phyloP scores from a whole-genome alignment of 2,888 invertebrate species.

The Dryocosmus kuriphilus region DNA sequence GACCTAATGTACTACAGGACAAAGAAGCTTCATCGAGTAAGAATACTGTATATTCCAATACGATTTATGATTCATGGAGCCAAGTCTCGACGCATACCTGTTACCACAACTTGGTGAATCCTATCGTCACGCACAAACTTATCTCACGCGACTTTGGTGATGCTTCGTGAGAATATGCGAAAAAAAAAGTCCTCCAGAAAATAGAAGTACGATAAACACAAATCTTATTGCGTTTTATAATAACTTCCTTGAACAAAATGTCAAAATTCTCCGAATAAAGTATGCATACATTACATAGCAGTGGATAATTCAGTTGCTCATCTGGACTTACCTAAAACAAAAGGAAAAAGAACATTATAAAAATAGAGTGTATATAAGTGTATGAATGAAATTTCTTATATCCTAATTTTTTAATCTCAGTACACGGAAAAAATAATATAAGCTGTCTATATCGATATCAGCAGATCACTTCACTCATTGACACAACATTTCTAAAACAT shows the following conservation, averaged over 20 bases:
- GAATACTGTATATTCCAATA: conserved; percentile 23
- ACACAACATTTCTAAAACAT: too few relatives aligned
- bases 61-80: conserved; percentile 22
- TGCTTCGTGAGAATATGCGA: conserved; percentile 33
- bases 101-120: conserved; percentile 20
- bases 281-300: not conserved
- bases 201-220: not conserved
- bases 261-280: not conserved
- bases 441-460: too few relatives aligned
- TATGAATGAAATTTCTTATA: not conserved
- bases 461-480: too few relatives aligned
- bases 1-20: not conserved
- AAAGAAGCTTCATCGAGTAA: conserved; percentile 1
- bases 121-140: conserved; percentile 30
- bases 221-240: not conserved
- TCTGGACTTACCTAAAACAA: conserved; percentile 33
- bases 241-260: too few relatives aligned
- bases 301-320: not conserved
- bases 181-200: not conserved
- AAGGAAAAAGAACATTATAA: not conserved
- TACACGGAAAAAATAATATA: too few relatives aligned
- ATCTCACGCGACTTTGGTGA: conserved; percentile 21
- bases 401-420: not conserved
- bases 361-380: not conserved
- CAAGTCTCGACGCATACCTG: conserved; percentile 15